These are phyloP conservation scores for Magallana angulata DNA, from an alignment of 1,140 invertebrate genomes.

Conservation along the genomic window DNA sequence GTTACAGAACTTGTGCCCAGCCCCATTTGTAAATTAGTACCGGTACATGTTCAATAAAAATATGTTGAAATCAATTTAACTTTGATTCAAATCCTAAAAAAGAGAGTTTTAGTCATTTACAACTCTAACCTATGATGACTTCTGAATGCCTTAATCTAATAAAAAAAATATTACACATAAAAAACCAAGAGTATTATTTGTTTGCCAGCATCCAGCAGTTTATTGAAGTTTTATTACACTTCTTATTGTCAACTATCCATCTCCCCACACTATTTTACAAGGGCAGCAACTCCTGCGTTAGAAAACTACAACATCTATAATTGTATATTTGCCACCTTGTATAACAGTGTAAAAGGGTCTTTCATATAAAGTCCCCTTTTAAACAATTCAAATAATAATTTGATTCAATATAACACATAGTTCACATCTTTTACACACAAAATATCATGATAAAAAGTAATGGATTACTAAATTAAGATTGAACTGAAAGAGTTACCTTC, in stretches of 20 bases:
- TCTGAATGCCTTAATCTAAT: too few species aligned
- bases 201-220: constrained; percentile 20
- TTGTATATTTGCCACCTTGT: not conserved
- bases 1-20: too few species aligned
- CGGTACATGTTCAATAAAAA: too few species aligned
- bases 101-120: too few species aligned
- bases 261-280: not conserved
- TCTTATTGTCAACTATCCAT: not conserved
- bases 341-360: not conserved
- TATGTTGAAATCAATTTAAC: too few species aligned
- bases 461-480: too few species aligned
- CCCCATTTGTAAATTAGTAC: too few species aligned
- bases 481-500: too few species aligned
- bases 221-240: not conserved
- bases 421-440: not conserved
- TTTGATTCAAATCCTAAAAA: too few species aligned
- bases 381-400: not conserved
- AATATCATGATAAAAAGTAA: not conserved
- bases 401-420: not conserved
- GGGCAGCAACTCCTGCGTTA: constrained; percentile 5
- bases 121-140: too few species aligned
- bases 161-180: too few species aligned
- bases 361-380: not conserved
- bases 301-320: constrained; percentile 1
- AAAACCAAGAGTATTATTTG: not conserved